Conservation (phyloP, 2,113 vertebrate species). For the Struthidea cinerea region DNA sequence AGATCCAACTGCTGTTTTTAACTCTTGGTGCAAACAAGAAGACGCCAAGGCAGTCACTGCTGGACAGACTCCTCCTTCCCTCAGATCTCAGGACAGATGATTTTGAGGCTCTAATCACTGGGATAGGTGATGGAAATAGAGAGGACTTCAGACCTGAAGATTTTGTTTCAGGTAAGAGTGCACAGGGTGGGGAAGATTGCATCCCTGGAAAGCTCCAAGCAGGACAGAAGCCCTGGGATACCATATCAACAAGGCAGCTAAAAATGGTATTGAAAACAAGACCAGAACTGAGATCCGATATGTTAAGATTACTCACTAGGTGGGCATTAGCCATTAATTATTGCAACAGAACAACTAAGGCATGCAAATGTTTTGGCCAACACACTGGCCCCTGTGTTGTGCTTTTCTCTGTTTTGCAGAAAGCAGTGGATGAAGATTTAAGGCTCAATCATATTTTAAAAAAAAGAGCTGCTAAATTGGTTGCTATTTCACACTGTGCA, state of each 20-base stretch:
- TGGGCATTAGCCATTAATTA: not conserved
- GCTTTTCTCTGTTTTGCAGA: not conserved
- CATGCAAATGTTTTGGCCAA: not conserved
- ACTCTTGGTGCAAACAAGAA: not conserved
- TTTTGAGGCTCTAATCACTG: not conserved
- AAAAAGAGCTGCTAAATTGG: not conserved
- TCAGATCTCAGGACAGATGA: not conserved
- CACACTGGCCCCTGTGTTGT: not conserved
- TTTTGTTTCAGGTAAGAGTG: not conserved
- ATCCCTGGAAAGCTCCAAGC: not conserved
- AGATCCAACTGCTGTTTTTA: not conserved
- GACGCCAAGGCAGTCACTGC: not conserved
- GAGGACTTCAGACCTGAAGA: not conserved
- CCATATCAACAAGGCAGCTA: not conserved
- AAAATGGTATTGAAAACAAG: not conserved
- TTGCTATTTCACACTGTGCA: not conserved
- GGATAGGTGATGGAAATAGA: not conserved
- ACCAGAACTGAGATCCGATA: not conserved
- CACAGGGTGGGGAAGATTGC: not conserved
- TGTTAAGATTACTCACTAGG: not conserved
- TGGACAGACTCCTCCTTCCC: not conserved
- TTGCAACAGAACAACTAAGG: slow-evolving; percentile 1
- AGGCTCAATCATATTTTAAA: not conserved
- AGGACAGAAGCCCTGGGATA: not conserved
- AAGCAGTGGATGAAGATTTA: not conserved